Percentiles rank a stretch among this genome's conserved stretches.
These are phyloP conservation scores for Cryptus viduatorius DNA, from an alignment of 2,888 invertebrate genomes.

Conservation along the genomic window DNA sequence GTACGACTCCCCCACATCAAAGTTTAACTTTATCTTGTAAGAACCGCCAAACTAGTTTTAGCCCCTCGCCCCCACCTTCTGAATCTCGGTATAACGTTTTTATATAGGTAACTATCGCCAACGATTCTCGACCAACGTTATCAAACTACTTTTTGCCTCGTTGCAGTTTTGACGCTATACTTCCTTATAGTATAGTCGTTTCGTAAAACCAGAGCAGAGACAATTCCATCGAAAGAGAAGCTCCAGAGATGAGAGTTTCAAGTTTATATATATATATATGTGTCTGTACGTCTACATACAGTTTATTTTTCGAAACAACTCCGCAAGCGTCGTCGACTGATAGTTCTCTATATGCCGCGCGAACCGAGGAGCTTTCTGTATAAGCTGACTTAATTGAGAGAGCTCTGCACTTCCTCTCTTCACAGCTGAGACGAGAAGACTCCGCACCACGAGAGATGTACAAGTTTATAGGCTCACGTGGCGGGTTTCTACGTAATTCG, in stretches of 20 bases:
- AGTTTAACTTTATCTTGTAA: slow-evolving; percentile 51
- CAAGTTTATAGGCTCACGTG: slow-evolving; percentile 61
- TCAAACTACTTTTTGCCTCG: slow-evolving; percentile 15
- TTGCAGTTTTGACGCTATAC: slow-evolving; percentile 5
- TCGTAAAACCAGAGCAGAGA: background rate
- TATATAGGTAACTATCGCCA: background rate
- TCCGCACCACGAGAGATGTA: slow-evolving; percentile 31
- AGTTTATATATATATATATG: background rate
- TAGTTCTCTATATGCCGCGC: slow-evolving; percentile 4
- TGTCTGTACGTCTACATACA: background rate
- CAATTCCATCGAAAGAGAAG: background rate
- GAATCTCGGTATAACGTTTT: background rate
- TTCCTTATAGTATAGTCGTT: background rate
- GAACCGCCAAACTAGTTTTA: slow-evolving; percentile 51
- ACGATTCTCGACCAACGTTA: slow-evolving; percentile 16
- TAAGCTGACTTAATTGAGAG: slow-evolving; percentile 62
- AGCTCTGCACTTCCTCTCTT: slow-evolving; percentile 33
- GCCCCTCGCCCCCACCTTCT: background rate
- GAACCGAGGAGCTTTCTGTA: background rate
- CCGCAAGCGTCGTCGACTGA: slow-evolving; percentile 39
- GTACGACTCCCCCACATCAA: slow-evolving; percentile 34
- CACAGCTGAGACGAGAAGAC: background rate
- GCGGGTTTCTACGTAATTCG: slow-evolving; percentile 48
- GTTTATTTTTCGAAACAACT: slow-evolving; percentile 31
- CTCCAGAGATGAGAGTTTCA: background rate